A percentile compares a stretch with the other conserved stretches of the same genome.
phyloP scores from a whole-genome alignment of 1,140 invertebrate genomes.

The Marisa cornuarietis region DNA sequence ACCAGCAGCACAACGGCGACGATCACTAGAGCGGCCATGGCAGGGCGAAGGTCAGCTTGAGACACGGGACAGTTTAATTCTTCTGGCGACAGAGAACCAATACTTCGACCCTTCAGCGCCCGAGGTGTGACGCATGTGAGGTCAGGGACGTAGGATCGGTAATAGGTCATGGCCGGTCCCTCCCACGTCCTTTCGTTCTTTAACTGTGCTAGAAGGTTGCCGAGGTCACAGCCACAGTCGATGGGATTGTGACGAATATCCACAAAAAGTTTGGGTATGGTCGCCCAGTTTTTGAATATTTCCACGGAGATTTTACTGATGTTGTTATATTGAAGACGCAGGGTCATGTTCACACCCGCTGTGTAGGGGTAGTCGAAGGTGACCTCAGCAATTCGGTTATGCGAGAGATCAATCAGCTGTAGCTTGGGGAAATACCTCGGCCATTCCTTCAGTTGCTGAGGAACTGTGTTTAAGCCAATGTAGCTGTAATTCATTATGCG shows the following conservation, averaged over 20 bases:
- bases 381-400: conserved; percentile 20
- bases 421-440: conserved; percentile 16
- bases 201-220: not conserved
- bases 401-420: conserved; percentile 18
- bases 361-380: not conserved
- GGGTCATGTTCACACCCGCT: not conserved
- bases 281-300: conserved; percentile 19
- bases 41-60: not conserved
- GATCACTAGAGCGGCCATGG: conserved; percentile 3
- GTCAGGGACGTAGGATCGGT: conserved; percentile 1
- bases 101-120: not conserved
- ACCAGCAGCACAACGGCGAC: conserved; percentile 7
- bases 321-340: conserved; percentile 28
- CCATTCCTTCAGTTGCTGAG: conserved; percentile 18
- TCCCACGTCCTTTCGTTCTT: conserved; percentile 3
- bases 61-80: conserved; percentile 4
- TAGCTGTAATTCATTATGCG: conserved; percentile 25
- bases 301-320: conserved; percentile 21
- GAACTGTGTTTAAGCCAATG: conserved; percentile 10
- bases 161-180: not conserved
- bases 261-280: conserved; percentile 13
- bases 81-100: not conserved
- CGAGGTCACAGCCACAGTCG: conserved; percentile 21
- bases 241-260: conserved; percentile 30
- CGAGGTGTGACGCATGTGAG: conserved; percentile 9